Evolutionary conservation across 2,888 invertebrate genomes (phyloP).

Genomic region (Agrotis ipsilon): DNA sequence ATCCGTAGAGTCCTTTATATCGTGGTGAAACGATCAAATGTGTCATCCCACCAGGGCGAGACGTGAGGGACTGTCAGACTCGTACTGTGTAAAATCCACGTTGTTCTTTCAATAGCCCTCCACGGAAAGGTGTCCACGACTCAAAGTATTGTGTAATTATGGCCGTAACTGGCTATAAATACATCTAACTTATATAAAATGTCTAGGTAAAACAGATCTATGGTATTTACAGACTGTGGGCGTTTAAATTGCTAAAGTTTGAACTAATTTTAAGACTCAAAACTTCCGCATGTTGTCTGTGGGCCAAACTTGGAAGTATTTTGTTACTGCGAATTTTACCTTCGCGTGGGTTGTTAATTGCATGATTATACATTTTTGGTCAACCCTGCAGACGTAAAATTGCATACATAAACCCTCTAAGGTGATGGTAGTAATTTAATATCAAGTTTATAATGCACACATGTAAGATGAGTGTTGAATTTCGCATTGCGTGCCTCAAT

Average conservation of each 20-base stretch:
- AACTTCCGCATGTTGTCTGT: constrained; percentile 13
- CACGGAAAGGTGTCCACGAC: not conserved
- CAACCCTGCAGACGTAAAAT: constrained; percentile 25
- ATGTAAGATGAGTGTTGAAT: constrained; percentile 51
- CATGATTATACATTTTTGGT: not conserved
- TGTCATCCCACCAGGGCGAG: no score
- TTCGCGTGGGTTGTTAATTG: constrained; percentile 19
- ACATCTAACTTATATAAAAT: constrained; percentile 4
- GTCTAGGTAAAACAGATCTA: constrained; percentile 37
- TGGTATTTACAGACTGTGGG: constrained; percentile 35
- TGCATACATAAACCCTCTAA: constrained; percentile 10
- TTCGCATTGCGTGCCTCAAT: constrained; percentile 43
- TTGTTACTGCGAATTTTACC: not conserved
- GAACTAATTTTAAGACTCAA: constrained; percentile 15
- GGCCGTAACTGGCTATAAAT: not conserved
- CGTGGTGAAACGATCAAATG: no score
- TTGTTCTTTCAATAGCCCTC: not conserved
- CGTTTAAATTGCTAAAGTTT: constrained; percentile 29
- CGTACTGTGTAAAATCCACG: no score
- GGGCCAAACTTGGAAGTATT: not conserved
- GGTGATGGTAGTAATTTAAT: constrained; percentile 46
- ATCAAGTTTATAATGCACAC: constrained; percentile 38
- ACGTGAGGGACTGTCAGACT: no score
- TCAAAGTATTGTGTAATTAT: constrained; percentile 38
- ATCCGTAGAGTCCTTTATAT: no score